A percentile compares a stretch with the other conserved stretches of the same genome.
These are phyloP conservation scores for Anagrus nilaparvatae DNA, from an alignment of 1,140 invertebrate species.

Conservation along the genomic window DNA sequence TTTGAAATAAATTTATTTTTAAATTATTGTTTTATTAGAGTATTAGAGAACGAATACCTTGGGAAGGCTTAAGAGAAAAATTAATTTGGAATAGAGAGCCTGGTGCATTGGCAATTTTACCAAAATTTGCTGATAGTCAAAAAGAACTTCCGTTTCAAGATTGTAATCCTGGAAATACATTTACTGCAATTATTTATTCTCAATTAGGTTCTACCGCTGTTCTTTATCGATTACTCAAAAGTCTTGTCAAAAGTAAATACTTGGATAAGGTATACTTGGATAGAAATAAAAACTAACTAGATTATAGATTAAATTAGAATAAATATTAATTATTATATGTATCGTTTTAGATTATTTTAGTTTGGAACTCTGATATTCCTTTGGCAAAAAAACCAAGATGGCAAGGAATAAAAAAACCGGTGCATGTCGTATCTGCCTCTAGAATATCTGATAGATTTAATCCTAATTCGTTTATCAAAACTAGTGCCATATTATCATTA, in stretches of 20 bases:
- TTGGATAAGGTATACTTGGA: slow-evolving; percentile 61
- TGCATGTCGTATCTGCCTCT: slow-evolving; percentile 55
- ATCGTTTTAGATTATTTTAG: slow-evolving; percentile 65
- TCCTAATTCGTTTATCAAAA: slow-evolving; percentile 74
- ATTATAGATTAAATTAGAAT: slow-evolving; percentile 2
- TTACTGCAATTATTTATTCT: slow-evolving; percentile 84
- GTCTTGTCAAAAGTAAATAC: slow-evolving; percentile 73
- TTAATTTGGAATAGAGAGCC: slow-evolving; percentile 82
- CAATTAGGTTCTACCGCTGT: slow-evolving; percentile 69
- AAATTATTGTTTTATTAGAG: slow-evolving; percentile 50
- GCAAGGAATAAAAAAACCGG: slow-evolving; percentile 64
- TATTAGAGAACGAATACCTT: slow-evolving; percentile 73
- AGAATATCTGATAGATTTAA: slow-evolving; percentile 73
- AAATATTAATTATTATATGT: slow-evolving; percentile 14
- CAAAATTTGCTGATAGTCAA: slow-evolving; percentile 69
- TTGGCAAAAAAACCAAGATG: slow-evolving; percentile 62
- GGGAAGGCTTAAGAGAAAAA: slow-evolving; percentile 60
- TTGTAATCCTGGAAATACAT: slow-evolving; percentile 53
- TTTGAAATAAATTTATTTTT: slow-evolving; percentile 13
- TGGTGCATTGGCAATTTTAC: slow-evolving; percentile 74
- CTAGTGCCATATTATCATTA: slow-evolving; percentile 84
- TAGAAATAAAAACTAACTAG: background rate
- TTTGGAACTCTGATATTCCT: slow-evolving; percentile 81
- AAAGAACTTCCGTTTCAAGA: slow-evolving; percentile 55
- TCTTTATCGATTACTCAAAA: slow-evolving; percentile 73